These are phyloP conservation scores for Penaeus japonicus DNA, from an alignment of 1,140 invertebrate species.

Conservation along the genomic window DNA sequence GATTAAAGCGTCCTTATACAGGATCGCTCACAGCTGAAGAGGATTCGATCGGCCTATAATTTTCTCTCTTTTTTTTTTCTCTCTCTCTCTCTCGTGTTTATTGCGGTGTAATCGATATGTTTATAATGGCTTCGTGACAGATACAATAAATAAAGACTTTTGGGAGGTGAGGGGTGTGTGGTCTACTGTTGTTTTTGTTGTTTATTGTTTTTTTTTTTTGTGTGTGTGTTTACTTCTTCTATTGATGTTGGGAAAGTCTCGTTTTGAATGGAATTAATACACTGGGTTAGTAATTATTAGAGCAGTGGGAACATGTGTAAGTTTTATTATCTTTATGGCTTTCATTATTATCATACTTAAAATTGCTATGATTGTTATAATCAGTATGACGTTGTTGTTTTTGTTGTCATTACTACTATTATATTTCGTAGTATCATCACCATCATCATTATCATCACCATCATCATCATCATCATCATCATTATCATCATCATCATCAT, in stretches of 20 bases:
- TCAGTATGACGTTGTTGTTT: not conserved
- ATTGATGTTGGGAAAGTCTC: too few relatives aligned
- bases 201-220: too few relatives aligned
- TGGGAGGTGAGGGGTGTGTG: too few relatives aligned
- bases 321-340: not conserved
- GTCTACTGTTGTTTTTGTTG: too few relatives aligned
- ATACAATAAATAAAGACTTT: too few relatives aligned
- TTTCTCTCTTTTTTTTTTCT: not conserved
- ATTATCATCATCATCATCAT: not conserved
- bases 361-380: not conserved
- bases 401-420: too few relatives aligned
- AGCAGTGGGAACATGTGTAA: too few relatives aligned
- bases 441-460: not conserved
- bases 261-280: too few relatives aligned
- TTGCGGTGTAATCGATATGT: not conserved
- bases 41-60: not conserved
- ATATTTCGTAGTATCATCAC: too few relatives aligned
- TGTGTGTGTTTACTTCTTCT: too few relatives aligned
- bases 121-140: not conserved
- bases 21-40: conserved; percentile 26
- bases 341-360: not conserved
- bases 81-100: not conserved
- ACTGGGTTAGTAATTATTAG: too few relatives aligned
- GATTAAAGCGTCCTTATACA: conserved; percentile 17
- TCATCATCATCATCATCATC: not conserved